Conservation (phyloP, 1,140 invertebrate species). For the Aphaenogaster ashmeadi region DNA sequence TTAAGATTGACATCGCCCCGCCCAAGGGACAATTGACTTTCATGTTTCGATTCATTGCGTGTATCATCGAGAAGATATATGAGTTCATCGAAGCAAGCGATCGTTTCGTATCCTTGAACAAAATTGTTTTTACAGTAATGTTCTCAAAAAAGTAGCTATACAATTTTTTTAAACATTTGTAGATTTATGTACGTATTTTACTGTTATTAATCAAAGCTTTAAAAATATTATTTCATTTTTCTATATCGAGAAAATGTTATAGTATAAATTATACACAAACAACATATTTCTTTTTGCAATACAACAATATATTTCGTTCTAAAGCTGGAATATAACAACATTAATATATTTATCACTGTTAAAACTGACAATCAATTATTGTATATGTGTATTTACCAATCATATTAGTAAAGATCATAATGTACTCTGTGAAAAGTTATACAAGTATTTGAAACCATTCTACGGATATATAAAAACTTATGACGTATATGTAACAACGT, state of each 20-base stretch:
- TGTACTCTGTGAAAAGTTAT: not conserved
- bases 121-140: not conserved
- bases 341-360: not conserved
- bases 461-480: not conserved
- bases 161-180: not conserved
- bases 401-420: not conserved
- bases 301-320: not conserved
- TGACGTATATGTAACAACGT: too few relatives aligned
- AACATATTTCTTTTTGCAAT: too few relatives aligned
- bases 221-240: not conserved
- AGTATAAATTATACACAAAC: not conserved
- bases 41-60: not conserved
- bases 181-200: not conserved
- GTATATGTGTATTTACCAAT: not conserved
- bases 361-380: not conserved
- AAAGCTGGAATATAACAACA: not conserved
- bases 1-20: not conserved
- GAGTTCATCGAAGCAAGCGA: not conserved
- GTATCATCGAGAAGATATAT: slow-evolving; percentile 6
- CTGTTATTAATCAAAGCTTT: not conserved
- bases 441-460: not conserved
- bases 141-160: not conserved
- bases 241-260: not conserved
- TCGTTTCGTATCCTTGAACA: not conserved
- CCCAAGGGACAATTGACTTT: slow-evolving; percentile 15